Evolutionary conservation across 2,888 invertebrate species (phyloP).

Genomic region (Coelinius sp.): DNA sequence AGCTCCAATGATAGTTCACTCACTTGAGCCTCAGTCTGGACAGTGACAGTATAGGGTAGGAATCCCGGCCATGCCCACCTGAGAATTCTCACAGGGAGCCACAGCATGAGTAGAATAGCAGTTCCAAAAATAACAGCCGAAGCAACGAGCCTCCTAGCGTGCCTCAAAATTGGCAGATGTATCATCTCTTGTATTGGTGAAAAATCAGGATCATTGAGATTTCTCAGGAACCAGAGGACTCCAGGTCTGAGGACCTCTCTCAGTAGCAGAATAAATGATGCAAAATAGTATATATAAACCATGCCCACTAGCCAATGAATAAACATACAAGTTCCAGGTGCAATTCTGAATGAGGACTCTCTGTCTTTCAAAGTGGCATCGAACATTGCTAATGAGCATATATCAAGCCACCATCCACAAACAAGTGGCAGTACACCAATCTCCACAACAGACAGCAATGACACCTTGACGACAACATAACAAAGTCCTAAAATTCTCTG

Average conservation of each 20-base stretch:
- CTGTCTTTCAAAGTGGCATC: conserved; percentile 91
- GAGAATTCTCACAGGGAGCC: conserved; percentile 92
- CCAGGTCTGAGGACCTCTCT: conserved; percentile 97
- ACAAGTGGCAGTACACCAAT: conserved; percentile 96
- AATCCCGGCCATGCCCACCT: conserved; percentile 87
- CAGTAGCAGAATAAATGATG: conserved; percentile 92
- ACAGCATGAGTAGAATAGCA: conserved; percentile 94
- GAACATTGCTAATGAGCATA: conserved; percentile 94
- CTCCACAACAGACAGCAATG: conserved; percentile 95
- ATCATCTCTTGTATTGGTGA: conserved; percentile 99
- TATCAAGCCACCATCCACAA: conserved; percentile 99
- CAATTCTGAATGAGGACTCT: conserved; percentile 87
- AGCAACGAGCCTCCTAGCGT: conserved; percentile 90
- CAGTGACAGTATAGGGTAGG: conserved; percentile 93
- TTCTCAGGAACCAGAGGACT: conserved; percentile 97
- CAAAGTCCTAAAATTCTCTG: conserved; percentile 91
- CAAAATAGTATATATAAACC: conserved; percentile 99
- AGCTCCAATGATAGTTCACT: conserved; percentile 96
- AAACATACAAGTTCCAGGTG: conserved; percentile 97
- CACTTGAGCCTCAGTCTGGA: conserved; percentile 86
- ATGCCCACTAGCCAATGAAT: conserved; percentile 99
- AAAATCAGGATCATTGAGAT: conserved; percentile 98
- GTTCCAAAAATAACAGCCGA: conserved; percentile 97
- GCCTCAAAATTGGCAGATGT: conserved; percentile 92
- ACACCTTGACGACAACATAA: conserved; percentile 92